These are phyloP conservation scores for Micrasema minimum DNA, from an alignment of 1,140 invertebrate genomes.

Conservation along the genomic window DNA sequence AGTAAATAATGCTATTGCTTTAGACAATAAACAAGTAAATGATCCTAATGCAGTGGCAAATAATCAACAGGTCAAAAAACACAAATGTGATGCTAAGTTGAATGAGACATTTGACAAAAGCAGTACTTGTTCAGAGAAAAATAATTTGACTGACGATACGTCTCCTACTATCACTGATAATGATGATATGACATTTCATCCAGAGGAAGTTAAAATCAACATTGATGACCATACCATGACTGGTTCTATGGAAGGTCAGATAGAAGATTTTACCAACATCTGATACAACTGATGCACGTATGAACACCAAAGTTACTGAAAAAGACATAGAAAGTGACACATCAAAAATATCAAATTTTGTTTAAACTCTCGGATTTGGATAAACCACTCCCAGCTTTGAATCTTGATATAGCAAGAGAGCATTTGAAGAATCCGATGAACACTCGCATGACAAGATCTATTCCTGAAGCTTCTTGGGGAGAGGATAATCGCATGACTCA, in stretches of 20 bases:
- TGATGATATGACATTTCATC: constrained; percentile 31
- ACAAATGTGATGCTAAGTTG: constrained; percentile 26
- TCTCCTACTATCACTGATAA: constrained; percentile 23
- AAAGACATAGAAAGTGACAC: constrained; percentile 53
- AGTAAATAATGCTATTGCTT: constrained; percentile 1
- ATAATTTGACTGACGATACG: constrained; percentile 21
- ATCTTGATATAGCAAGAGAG: constrained; percentile 8
- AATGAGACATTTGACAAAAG: constrained; percentile 36
- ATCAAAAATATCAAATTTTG: constrained; percentile 56
- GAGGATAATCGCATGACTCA: constrained; percentile 56
- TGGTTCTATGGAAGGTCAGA: constrained; percentile 8
- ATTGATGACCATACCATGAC: constrained; percentile 8
- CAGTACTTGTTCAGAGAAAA: constrained; percentile 33
- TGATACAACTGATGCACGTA: constrained; percentile 14
- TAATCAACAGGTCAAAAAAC: constrained; percentile 12
- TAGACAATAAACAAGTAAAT: constrained; percentile 19
- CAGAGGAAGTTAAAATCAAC: background rate
- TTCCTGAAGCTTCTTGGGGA: constrained; percentile 61
- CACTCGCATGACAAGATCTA: constrained; percentile 61
- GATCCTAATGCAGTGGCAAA: background rate
- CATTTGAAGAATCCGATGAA: constrained; percentile 47
- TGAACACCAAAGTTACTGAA: constrained; percentile 44
- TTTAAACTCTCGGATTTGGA: constrained; percentile 62
- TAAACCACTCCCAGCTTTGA: constrained; percentile 54
- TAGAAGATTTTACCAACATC: constrained; percentile 29